Evolutionary conservation across 2,888 invertebrate species (phyloP).

Genomic region (Himalopsyche japonica): DNA sequence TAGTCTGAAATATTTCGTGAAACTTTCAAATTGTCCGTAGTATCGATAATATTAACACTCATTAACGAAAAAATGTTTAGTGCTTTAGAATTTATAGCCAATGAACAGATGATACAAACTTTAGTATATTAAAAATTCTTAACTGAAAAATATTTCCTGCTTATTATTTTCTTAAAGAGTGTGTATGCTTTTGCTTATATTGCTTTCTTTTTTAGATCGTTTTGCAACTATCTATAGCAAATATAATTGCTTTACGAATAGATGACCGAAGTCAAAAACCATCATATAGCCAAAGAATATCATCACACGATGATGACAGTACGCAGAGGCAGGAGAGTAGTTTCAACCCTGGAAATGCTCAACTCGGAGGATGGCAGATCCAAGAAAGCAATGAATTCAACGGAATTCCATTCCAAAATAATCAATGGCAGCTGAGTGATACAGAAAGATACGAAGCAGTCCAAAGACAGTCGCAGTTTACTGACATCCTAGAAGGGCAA

Average conservation of each 20-base stretch:
- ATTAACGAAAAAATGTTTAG: too few relatives aligned
- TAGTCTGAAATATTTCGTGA: too few relatives aligned
- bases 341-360: slow-evolving; percentile 28
- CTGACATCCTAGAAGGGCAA: neutral
- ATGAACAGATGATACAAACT: too few relatives aligned
- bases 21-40: too few relatives aligned
- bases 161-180: too few relatives aligned
- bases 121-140: too few relatives aligned
- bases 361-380: slow-evolving; percentile 29
- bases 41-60: too few relatives aligned
- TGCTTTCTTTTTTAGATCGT: slow-evolving; percentile 14
- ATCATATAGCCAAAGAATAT: neutral
- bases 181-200: neutral
- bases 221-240: slow-evolving; percentile 6
- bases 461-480: neutral
- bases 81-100: too few relatives aligned
- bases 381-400: slow-evolving; percentile 11
- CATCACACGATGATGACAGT: neutral
- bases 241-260: neutral
- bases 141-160: too few relatives aligned
- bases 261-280: slow-evolving; percentile 12
- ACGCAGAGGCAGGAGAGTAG: slow-evolving; percentile 6
- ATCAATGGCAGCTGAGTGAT: slow-evolving; percentile 21
- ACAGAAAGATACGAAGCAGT: neutral
- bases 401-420: neutral